Conservation (phyloP, 2,113 vertebrate genomes). For the Ceyx melanurus region DNA sequence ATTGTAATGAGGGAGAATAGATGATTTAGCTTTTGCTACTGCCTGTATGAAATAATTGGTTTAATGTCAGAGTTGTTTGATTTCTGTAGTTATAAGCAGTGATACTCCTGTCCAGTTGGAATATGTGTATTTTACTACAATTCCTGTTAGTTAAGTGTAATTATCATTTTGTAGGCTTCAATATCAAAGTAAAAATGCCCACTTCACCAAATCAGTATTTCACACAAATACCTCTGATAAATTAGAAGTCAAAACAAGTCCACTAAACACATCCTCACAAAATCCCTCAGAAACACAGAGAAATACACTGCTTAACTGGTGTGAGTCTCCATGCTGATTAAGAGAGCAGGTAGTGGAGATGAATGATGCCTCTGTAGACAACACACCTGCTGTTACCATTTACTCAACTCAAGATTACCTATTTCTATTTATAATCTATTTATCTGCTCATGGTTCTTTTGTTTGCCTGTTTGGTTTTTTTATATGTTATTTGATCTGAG, state of each 20-base stretch:
- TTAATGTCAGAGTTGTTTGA: neutral
- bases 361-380: neutral
- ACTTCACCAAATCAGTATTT: neutral
- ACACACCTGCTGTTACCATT: neutral
- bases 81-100: neutral
- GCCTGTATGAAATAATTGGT: neutral
- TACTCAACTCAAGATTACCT: neutral
- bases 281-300: neutral
- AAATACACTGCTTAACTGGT: neutral
- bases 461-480: neutral
- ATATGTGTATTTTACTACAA: neutral
- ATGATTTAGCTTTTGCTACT: neutral
- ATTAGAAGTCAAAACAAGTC: neutral
- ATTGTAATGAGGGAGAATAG: neutral
- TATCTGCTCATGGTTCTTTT: neutral
- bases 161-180: neutral
- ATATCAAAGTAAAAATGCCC: neutral
- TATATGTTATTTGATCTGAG: neutral
- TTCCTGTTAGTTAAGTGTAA: neutral
- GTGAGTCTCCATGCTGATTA: neutral
- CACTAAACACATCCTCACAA: neutral
- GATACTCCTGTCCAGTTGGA: neutral
- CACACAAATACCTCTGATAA: neutral
- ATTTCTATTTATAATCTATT: neutral
- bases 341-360: neutral